Conservation (phyloP, 64 coral and sea anemone genomes). For the Acropora tenuis region DNA sequence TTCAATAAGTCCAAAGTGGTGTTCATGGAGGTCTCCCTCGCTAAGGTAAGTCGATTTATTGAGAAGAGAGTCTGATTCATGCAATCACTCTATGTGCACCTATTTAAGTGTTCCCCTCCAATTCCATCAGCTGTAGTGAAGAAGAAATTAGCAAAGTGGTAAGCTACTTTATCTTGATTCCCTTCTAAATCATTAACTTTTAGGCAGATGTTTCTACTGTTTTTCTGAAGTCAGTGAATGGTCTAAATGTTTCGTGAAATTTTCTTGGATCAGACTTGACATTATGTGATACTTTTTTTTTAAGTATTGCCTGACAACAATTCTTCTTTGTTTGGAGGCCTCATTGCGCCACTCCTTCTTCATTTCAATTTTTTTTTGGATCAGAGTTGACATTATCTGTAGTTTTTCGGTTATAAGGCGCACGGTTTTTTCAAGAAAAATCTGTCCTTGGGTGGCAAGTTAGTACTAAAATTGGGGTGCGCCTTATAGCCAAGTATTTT, state of each 20-base stretch:
- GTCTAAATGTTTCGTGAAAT: background rate
- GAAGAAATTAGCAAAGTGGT: background rate
- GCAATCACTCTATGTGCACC: background rate
- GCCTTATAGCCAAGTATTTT: too few species aligned
- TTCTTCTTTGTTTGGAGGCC: background rate
- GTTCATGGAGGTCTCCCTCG: background rate
- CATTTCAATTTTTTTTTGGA: background rate
- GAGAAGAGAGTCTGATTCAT: slow-evolving; percentile 11
- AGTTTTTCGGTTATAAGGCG: too few species aligned
- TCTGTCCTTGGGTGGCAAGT: too few species aligned
- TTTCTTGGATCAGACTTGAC: slow-evolving; percentile 2
- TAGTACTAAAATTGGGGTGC: too few species aligned
- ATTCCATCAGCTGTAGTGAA: slow-evolving; percentile 23
- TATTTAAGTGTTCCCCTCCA: background rate
- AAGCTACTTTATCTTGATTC: slow-evolving; percentile 15
- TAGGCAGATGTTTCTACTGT: background rate
- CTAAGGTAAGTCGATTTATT: background rate
- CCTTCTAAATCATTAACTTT: slow-evolving; percentile 9
- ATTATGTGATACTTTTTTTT: background rate
- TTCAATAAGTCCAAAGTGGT: background rate
- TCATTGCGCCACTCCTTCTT: background rate
- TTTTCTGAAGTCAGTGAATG: background rate
- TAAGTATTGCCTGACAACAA: background rate
- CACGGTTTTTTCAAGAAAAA: too few species aligned
- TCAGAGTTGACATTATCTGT: too few species aligned